These are phyloP conservation scores for Vireo griseus DNA, from an alignment of 2,797 vertebrate genomes.

Conservation along the genomic window DNA sequence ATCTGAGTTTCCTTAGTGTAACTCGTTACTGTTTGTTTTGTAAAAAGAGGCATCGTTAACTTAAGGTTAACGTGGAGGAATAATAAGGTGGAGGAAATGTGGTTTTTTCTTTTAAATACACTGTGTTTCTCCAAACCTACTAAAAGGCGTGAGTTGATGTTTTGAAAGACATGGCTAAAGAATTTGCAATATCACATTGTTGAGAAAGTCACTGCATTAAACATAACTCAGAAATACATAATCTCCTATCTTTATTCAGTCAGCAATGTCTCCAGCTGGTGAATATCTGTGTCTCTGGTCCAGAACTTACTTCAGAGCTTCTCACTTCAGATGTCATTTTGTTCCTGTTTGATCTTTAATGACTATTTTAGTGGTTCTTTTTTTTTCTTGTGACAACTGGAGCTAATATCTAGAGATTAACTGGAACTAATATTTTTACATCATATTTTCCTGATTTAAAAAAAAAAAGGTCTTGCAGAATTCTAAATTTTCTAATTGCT, in stretches of 20 bases:
- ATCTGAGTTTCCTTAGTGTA: neutral
- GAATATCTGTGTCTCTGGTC: neutral
- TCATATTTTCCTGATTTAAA: neutral
- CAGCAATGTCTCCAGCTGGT: neutral
- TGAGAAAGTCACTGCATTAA: neutral
- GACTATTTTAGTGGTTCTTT: slow-evolving; percentile 10
- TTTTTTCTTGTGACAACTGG: slow-evolving; percentile 26
- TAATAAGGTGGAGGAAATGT: neutral
- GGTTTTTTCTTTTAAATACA: neutral
- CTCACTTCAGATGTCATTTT: slow-evolving; percentile 3
- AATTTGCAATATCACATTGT: neutral
- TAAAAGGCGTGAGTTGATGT: neutral
- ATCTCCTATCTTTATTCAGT: neutral
- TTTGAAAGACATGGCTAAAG: neutral
- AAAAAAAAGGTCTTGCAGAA: neutral
- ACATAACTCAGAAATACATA: neutral
- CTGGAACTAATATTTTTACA: slow-evolving; percentile 19
- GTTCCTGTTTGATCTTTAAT: slow-evolving; percentile 21
- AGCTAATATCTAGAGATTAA: slow-evolving; percentile 10
- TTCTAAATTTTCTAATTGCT: neutral
- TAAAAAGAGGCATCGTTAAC: neutral
- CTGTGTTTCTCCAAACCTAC: neutral
- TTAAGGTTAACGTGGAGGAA: too few relatives aligned
- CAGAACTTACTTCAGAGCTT: neutral
- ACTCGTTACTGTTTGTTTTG: neutral